Evolutionary conservation across 2,113 vertebrate species (phyloP), one percentile per base, ranked within the genome.

Genomic region (Hipposideros armiger): DNA sequence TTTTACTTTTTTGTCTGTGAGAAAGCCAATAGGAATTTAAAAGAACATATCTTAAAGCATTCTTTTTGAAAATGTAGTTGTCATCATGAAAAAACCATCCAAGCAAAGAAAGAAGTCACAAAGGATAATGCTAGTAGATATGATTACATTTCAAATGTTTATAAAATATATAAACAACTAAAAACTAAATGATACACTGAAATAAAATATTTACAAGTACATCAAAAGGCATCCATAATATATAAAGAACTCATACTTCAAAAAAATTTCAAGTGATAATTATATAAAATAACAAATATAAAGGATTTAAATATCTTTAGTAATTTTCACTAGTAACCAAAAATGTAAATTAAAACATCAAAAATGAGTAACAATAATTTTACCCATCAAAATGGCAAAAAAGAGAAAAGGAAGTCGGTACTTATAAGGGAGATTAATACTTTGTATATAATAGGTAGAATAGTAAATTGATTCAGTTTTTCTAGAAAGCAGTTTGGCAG

Each of bases 1-100:
- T 54, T 82, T 95, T 87, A 67, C 28, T 30, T 95, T 82, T 88
- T 83, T 94, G 30, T 73, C 47, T 96, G 3, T 73, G 90, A 87
- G 70, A 52, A 93, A 69, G 28, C 32, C 32, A 94, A 32, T 87
- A 81, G 14, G 4, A 89, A 83, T 86, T 74, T 74, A 26, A 74
- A 95, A 87, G 66, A 83, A 54, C 80, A 11, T 81, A 45, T 84
- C 30, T 94, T 66, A 82, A 94, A 76, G 19, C 10, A 69, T 67
- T 84, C 32, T 87, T 95, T 90, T 82, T 32, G 81, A 70, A 94
- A 96, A 47, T 84, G 8, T 58, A 50, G 22, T 74, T 95, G 8
- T 94, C 58, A 58, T 73, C 30, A n/a, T 94, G n/a, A 87, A 45
- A 87, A 94, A 96, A 77, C 11, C 16, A 67, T 62, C 30, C 19